Percentiles rank a stretch among this genome's conserved stretches.
Conservation (phyloP, 2,888 invertebrate species). For the Marasmarcha lunaedactyla region DNA sequence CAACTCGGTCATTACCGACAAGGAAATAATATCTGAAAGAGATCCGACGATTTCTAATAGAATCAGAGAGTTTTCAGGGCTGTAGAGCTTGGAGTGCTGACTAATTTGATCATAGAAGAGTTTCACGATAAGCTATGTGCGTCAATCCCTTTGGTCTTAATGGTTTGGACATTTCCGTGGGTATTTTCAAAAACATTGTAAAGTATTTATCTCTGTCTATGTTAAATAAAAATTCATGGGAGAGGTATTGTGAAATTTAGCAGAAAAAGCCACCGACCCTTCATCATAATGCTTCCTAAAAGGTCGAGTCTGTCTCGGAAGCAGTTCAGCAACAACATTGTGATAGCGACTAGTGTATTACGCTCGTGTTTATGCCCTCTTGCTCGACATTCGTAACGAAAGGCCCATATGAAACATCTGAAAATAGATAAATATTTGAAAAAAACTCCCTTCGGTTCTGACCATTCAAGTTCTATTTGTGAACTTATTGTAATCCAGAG, state of each 20-base stretch:
- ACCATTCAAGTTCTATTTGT: not conserved
- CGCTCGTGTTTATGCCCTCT: conserved; percentile 35
- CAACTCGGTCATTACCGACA: conserved; percentile 44
- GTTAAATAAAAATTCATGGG: no score
- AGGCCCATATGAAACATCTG: conserved; percentile 53
- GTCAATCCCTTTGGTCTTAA: no score
- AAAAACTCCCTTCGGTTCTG: no score
- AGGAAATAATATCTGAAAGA: conserved; percentile 37
- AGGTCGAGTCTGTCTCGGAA: conserved; percentile 27
- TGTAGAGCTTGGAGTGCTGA: not conserved
- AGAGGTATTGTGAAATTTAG: no score
- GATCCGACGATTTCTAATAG: no score
- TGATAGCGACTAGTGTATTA: conserved; percentile 34
- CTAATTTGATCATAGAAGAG: no score
- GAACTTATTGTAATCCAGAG: not conserved
- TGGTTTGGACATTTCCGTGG: no score
- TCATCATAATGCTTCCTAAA: conserved; percentile 34
- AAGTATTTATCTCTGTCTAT: no score
- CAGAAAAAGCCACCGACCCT: conserved; percentile 29
- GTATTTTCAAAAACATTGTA: no score
- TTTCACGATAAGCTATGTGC: no score
- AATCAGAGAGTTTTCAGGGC: not conserved
- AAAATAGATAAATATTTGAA: not conserved
- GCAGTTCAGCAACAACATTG: conserved; percentile 26
- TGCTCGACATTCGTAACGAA: conserved; percentile 46